Evolutionary conservation across 2,888 invertebrate species (phyloP).

Genomic region (Sphecodes monilicornis): DNA sequence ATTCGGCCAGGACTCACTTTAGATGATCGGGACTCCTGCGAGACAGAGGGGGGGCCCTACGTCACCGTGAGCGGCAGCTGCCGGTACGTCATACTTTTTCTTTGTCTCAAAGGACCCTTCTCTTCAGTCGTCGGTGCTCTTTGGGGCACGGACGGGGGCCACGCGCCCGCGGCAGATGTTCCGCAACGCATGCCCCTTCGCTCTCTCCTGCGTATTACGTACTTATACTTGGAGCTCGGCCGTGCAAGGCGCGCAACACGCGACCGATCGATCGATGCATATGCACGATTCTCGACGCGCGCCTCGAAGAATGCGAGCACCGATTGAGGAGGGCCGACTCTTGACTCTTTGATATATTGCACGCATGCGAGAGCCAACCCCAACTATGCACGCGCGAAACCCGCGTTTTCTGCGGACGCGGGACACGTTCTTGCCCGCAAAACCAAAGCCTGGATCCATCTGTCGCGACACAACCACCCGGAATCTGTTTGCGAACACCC

Average conservation of each 20-base stretch:
- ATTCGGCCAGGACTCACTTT: conserved; percentile 69
- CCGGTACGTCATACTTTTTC: conserved; percentile 83
- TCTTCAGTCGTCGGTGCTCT: conserved; percentile 78
- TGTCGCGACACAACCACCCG: not conserved
- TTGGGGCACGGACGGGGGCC: conserved; percentile 79
- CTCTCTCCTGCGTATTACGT: conserved; percentile 67
- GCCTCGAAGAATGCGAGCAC: conserved; percentile 61
- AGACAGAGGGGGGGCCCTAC: conserved; percentile 73
- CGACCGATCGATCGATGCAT: conserved; percentile 64
- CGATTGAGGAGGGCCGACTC: conserved; percentile 59
- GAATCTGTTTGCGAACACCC: not conserved
- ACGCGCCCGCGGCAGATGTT: conserved; percentile 81
- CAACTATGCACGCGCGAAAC: conserved; percentile 31
- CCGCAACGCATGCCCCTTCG: conserved; percentile 81
- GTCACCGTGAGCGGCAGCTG: conserved; percentile 82
- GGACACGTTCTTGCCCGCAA: not conserved
- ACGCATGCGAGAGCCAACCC: conserved; percentile 44
- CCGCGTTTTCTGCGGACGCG: conserved; percentile 21
- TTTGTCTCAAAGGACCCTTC: conserved; percentile 84
- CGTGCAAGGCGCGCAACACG: conserved; percentile 69
- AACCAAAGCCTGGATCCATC: not conserved
- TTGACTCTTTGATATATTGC: conserved; percentile 59
- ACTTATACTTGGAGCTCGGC: conserved; percentile 69
- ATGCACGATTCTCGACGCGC: conserved; percentile 57
- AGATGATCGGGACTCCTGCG: conserved; percentile 63